phyloP scores from a whole-genome alignment of 2,888 invertebrate genomes.

The Drosophila peninsularis region DNA sequence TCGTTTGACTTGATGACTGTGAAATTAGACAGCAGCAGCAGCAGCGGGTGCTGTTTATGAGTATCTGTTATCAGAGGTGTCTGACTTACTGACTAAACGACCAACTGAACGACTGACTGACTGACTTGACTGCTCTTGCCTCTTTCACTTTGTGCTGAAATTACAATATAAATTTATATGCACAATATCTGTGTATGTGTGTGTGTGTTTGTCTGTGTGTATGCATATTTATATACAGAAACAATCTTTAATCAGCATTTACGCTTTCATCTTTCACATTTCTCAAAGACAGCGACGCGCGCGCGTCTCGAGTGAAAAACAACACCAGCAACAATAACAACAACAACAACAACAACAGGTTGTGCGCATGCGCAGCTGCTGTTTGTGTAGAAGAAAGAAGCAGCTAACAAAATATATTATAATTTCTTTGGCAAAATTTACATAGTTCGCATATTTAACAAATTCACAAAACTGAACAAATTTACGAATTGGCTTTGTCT shows the following conservation, averaged over 20 bases:
- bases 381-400: slow-evolving; percentile 15
- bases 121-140: slow-evolving; percentile 43
- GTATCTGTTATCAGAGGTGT: slow-evolving; percentile 65
- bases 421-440: slow-evolving; percentile 57
- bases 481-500: slow-evolving; percentile 55
- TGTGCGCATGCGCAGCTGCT: slow-evolving; percentile 52
- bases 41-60: slow-evolving; percentile 37
- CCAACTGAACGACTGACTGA: slow-evolving; percentile 50
- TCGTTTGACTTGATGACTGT: slow-evolving; percentile 69
- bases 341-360: slow-evolving; percentile 44
- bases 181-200: slow-evolving; percentile 27
- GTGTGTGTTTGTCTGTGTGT: slow-evolving; percentile 6
- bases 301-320: slow-evolving; percentile 49
- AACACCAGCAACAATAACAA: slow-evolving; percentile 45
- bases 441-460: slow-evolving; percentile 5
- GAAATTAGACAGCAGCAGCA: slow-evolving; percentile 64
- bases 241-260: slow-evolving; percentile 81
- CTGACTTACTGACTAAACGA: slow-evolving; percentile 66
- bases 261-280: slow-evolving; percentile 80
- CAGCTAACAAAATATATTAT: slow-evolving; percentile 52
- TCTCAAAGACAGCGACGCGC: slow-evolving; percentile 66
- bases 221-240: slow-evolving; percentile 63
- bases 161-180: slow-evolving; percentile 74
- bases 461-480: slow-evolving; percentile 68
- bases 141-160: slow-evolving; percentile 76